Percentiles rank a stretch among this genome's conserved stretches.
Conservation (phyloP, 2,888 invertebrate genomes). For the Andricus quercusramuli region DNA sequence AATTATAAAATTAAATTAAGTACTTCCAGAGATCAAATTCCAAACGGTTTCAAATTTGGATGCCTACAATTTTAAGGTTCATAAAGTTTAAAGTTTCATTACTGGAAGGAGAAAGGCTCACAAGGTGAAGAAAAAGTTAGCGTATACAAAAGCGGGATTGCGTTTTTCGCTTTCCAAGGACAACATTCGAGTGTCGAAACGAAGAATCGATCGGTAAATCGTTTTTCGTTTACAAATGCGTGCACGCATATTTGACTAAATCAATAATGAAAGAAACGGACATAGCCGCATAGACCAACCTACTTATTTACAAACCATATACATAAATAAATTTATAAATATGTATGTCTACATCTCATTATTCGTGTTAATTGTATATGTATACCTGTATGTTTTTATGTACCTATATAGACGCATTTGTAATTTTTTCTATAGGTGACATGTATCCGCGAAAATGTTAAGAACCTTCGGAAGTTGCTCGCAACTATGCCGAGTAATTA, state of each 20-base stretch:
- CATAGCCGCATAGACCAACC: neutral
- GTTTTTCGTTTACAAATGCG: neutral
- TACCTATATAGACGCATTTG: neutral
- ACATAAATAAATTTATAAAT: neutral
- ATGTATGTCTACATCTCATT: neutral
- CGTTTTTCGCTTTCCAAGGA: conserved; percentile 62
- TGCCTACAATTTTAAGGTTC: too few species aligned
- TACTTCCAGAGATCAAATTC: too few species aligned
- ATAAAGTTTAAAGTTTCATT: neutral
- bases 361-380: neutral
- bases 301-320: neutral
- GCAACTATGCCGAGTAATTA: conserved; percentile 5
- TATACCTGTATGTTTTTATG: neutral
- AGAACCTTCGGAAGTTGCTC: neutral
- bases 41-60: too few species aligned
- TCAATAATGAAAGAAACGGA: neutral
- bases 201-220: neutral
- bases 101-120: neutral
- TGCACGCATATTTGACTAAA: neutral
- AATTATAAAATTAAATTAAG: too few species aligned
- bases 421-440: neutral
- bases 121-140: neutral
- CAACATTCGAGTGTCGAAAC: conserved; percentile 52
- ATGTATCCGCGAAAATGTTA: neutral
- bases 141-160: conserved; percentile 29